Evolutionary conservation across 2,113 vertebrate species (phyloP).

Genomic region (Neogale vison): DNA sequence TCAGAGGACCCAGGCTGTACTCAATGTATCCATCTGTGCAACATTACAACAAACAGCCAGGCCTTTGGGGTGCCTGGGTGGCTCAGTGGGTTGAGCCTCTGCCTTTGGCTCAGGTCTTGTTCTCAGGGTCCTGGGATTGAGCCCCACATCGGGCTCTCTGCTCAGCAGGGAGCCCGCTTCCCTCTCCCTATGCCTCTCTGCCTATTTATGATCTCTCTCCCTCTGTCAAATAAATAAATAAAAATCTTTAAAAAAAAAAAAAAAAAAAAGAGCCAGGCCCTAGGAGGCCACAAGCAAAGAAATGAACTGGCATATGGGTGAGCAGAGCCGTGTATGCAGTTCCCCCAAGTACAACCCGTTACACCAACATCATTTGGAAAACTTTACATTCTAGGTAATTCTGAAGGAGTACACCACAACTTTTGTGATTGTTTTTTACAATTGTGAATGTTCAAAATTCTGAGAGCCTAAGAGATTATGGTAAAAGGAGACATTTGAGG

Average conservation of each 20-base stretch:
- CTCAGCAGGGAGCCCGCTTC: too few relatives aligned
- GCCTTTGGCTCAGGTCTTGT: too few relatives aligned
- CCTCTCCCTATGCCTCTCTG: too few relatives aligned
- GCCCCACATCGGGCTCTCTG: too few relatives aligned
- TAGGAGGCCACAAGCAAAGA: fast-evolving
- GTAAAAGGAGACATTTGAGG: background rate
- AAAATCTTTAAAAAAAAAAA: too few relatives aligned
- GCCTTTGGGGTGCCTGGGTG: background rate
- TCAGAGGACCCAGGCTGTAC: fast-evolving
- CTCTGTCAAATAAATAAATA: too few relatives aligned
- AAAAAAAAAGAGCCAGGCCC: background rate
- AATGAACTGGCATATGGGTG: too few relatives aligned
- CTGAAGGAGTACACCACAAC: background rate
- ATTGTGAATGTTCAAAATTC: background rate
- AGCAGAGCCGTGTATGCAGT: background rate
- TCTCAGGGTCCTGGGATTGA: too few relatives aligned
- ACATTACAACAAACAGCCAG: background rate
- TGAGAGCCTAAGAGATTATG: fast-evolving
- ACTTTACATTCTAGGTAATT: background rate
- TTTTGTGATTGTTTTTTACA: background rate
- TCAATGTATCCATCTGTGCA: too few relatives aligned
- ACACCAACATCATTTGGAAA: background rate
- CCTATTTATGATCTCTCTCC: too few relatives aligned
- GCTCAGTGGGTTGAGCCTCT: too few relatives aligned
- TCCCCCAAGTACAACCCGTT: background rate